Percentiles rank a stretch among this genome's conserved stretches.
These are phyloP conservation scores for Hystrix cristata DNA, from an alignment of 2,113 vertebrate species.

Conservation along the genomic window DNA sequence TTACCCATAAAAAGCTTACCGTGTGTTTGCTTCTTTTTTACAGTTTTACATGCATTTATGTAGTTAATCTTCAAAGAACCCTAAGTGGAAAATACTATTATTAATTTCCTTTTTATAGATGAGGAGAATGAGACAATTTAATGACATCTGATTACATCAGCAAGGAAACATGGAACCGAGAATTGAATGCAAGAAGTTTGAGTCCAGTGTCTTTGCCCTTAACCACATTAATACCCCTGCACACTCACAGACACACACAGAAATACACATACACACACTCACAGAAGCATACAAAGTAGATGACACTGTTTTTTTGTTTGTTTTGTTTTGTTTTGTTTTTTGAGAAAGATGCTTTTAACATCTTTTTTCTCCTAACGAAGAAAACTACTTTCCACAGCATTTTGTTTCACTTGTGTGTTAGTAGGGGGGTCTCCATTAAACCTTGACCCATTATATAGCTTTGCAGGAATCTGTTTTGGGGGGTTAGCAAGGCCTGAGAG, in stretches of 20 bases:
- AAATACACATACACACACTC: background rate
- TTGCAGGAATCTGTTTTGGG: background rate
- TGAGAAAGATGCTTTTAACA: background rate
- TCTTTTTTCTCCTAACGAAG: background rate
- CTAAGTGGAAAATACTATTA: background rate
- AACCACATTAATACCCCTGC: background rate
- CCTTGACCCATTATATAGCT: background rate
- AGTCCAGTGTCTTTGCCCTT: background rate
- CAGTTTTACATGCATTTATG: background rate
- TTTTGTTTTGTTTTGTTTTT: background rate
- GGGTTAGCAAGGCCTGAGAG: background rate
- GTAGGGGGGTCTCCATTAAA: background rate
- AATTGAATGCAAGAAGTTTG: background rate
- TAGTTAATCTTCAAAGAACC: background rate
- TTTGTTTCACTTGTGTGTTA: background rate
- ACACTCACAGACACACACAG: background rate
- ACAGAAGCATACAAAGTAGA: background rate
- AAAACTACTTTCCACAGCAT: background rate
- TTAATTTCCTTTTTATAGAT: background rate
- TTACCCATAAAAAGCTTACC: too few relatives aligned
- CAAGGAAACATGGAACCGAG: background rate
- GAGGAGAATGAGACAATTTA: background rate
- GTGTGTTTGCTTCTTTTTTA: background rate
- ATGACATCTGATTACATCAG: background rate
- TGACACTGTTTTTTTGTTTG: background rate